A percentile compares a stretch with the other conserved stretches of the same genome.
Conservation (phyloP, 2,113 vertebrate species). For the Thryonomys swinderianus region DNA sequence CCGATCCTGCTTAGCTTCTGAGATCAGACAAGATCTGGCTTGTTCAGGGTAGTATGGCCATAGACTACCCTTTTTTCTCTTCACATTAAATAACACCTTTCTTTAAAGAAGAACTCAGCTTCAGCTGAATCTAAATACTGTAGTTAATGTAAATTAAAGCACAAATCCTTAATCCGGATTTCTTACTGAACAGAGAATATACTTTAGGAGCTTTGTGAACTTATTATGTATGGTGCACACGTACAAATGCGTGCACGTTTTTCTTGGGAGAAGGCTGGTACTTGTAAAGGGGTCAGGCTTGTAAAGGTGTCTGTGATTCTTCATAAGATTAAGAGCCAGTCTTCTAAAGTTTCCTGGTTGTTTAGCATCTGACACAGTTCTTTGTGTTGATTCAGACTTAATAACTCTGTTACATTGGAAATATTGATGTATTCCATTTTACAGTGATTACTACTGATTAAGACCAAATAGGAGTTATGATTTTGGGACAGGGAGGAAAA, state of each 20-base stretch:
- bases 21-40: too few species aligned
- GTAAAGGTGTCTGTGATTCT: background rate
- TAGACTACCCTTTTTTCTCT: background rate
- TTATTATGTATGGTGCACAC: background rate
- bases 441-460: conserved; percentile 48
- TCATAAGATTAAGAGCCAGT: background rate
- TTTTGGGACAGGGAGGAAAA: conserved; percentile 13
- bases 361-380: background rate
- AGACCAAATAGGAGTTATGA: conserved; percentile 12
- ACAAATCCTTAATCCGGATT: background rate
- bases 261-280: background rate
- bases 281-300: background rate
- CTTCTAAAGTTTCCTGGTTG: background rate
- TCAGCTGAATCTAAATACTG: background rate
- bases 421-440: conserved; percentile 8
- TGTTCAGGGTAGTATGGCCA: too few species aligned
- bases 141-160: conserved; percentile 2
- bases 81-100: background rate
- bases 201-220: background rate
- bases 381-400: background rate
- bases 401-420: conserved; percentile 21
- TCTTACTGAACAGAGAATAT: background rate
- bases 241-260: background rate
- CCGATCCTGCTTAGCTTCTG: too few species aligned
- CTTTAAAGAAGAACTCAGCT: background rate